Evolutionary conservation across 2,797 vertebrate genomes (phyloP).

Genomic region (Anolis apletophallus): DNA sequence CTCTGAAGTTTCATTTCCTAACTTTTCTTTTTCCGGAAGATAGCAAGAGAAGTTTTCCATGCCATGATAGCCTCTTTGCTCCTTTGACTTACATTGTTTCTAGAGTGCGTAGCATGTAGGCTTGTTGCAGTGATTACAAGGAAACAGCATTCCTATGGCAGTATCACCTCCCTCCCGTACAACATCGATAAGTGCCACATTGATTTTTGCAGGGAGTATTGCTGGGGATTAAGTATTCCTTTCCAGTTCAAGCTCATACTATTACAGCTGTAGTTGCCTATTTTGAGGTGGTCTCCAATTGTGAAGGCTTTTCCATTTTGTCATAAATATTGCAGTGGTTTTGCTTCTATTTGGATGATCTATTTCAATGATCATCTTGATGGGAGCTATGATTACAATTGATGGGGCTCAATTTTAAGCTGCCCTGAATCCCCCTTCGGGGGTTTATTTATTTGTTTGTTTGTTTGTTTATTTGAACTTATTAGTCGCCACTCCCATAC

Average conservation of each 20-base stretch:
- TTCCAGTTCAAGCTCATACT: neutral
- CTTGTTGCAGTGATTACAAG: neutral
- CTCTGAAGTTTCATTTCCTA: constrained; percentile 68
- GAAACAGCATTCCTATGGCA: neutral
- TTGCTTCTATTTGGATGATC: neutral
- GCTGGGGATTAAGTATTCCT: neutral
- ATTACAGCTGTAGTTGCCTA: neutral
- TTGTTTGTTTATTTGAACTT: too few species aligned
- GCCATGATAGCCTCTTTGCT: constrained; percentile 46
- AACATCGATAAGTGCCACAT: neutral
- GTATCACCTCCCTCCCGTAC: neutral
- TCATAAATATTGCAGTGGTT: neutral
- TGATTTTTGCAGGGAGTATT: neutral
- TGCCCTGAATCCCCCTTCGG: too few species aligned
- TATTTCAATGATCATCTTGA: too few species aligned
- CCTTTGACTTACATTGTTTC: constrained; percentile 34
- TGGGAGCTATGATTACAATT: too few species aligned
- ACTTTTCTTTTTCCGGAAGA: constrained; percentile 45
- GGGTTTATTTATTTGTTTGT: too few species aligned
- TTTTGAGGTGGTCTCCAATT: neutral
- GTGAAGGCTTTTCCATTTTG: neutral
- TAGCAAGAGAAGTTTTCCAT: constrained; percentile 40
- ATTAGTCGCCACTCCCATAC: too few species aligned
- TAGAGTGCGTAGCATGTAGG: neutral
- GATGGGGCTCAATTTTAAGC: too few species aligned